A percentile compares a stretch with the other conserved stretches of the same genome.
phyloP scores from a whole-genome alignment of 2,797 vertebrate species.

The Clarias laeviceps region DNA sequence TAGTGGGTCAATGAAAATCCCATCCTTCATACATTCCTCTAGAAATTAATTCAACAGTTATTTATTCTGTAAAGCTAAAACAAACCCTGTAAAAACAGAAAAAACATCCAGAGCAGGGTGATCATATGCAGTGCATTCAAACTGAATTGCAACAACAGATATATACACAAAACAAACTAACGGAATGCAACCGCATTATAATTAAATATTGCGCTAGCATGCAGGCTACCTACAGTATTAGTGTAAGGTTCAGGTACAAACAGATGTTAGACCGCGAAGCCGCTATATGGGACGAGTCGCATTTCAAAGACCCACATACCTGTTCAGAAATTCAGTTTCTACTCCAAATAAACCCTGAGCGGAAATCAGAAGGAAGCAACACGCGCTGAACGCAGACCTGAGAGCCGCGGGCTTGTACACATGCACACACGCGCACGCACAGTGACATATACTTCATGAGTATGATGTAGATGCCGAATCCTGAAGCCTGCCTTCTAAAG shows the following conservation, averaged over 20 bases:
- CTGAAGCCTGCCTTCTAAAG: background rate
- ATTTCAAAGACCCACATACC: background rate
- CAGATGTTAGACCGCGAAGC: conserved; percentile 7
- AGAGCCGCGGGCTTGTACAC: background rate
- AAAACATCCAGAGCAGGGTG: background rate
- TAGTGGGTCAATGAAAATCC: background rate
- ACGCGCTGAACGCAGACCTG: background rate
- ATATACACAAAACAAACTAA: background rate
- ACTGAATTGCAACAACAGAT: background rate
- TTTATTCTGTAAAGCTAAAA: background rate
- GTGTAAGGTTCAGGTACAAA: background rate
- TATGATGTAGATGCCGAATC: background rate
- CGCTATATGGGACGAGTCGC: background rate
- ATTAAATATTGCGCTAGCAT: background rate
- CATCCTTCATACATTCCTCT: background rate
- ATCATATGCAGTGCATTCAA: background rate
- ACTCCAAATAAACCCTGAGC: background rate
- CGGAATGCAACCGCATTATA: background rate
- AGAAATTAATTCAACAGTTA: background rate
- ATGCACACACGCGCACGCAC: background rate
- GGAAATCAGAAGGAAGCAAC: background rate
- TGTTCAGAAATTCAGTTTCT: background rate
- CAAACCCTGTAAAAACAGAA: background rate
- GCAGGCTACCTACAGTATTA: background rate
- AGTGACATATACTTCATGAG: background rate